Evolutionary conservation across 1,140 invertebrate genomes (phyloP), one percentile per base, ranked within the genome.

Genomic region (Drosophila pseudoobscura): DNA sequence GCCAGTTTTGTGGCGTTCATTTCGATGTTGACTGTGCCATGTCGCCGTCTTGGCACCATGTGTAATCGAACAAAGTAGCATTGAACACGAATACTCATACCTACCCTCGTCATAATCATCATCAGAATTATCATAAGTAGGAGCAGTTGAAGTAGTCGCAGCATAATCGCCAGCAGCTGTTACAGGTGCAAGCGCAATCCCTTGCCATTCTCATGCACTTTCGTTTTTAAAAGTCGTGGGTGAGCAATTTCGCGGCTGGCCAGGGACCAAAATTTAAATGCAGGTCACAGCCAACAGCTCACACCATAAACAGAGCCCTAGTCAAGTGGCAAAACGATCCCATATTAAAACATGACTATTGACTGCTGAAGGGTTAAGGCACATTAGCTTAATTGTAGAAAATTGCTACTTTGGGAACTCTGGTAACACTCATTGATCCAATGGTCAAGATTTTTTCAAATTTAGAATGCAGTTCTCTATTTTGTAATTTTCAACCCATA

Each of bases 261-360:
- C 49, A 63, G 58, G 43, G 64, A 75, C 70, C 77, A 73, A 78
- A 78, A 78, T 78, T 75, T 75, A 78, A 78, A 78, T 78, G 61
- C 20, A 15, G 47, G 22, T 47, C 69, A 6, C 8, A 46, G 22
- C 3, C 17, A 15, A 35, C 29, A 29, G n/a, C 1, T 6, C 17
- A 46, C 13, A 9, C 8, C n/a, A n/a, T 29, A 20, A 5, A 8
- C 8, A 45, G 11, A 35, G 5, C 1, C 5, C 1, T 3, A 45
- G 22, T 20, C 24, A 26, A 26, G 24, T 4, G 3, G 24, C 24
- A 26, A 0, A 26, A 5, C 24, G 24, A 26, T 26, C 24, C 24
- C 3, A 5, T 26, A 26, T 26, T 26, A 5, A 26, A 26, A 26
- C 24, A 26, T 26, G 24, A 26, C 24, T 5, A 26, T 26, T 26